phyloP scores from a whole-genome alignment of 2,113 vertebrate species.

The Haemorhous mexicanus region DNA sequence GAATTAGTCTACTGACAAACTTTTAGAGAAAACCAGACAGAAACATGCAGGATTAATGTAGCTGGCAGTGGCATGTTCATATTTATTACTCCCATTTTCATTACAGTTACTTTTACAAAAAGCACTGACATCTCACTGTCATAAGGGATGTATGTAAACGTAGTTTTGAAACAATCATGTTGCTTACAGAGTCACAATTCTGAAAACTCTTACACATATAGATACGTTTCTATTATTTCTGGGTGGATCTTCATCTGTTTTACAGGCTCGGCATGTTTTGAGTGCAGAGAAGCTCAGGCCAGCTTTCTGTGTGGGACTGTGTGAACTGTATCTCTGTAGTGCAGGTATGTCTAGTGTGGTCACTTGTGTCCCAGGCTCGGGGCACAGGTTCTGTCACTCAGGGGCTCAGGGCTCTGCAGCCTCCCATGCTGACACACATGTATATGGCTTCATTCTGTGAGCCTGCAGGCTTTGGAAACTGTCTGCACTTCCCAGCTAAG shows the following conservation, averaged over 20 bases:
- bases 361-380: accelerated
- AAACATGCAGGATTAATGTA: neutral
- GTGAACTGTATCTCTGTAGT: neutral
- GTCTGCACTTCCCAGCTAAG: neutral
- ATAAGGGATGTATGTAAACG: neutral
- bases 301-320: neutral
- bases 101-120: neutral
- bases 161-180: neutral
- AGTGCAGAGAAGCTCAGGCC: neutral
- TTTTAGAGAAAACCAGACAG: neutral
- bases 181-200: neutral
- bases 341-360: neutral
- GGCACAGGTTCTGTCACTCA: neutral
- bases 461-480: neutral
- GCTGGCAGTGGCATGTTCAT: neutral
- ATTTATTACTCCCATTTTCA: neutral
- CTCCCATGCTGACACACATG: accelerated
- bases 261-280: neutral
- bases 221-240: neutral
- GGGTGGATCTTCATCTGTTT: neutral
- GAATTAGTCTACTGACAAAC: neutral
- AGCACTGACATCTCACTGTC: neutral
- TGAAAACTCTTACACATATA: neutral
- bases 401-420: neutral
- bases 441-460: neutral